Conservation (phyloP, 2,797 vertebrate genomes). For the Sebastes goodei region DNA sequence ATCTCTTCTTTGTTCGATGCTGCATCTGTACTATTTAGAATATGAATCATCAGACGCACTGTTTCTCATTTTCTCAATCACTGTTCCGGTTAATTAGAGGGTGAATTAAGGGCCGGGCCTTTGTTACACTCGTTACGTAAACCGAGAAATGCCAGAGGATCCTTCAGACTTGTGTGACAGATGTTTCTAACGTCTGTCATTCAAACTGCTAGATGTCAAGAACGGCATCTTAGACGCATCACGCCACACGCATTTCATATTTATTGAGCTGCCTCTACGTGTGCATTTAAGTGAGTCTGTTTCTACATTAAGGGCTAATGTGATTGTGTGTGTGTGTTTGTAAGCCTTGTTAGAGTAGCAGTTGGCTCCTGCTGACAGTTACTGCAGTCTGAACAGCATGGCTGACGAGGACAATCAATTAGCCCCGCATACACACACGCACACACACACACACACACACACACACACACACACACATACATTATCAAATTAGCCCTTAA, state of each 20-base stretch:
- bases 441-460: not conserved
- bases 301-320: slow-evolving; percentile 22
- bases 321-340: slow-evolving; percentile 19
- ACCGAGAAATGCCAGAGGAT: slow-evolving; percentile 16
- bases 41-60: not conserved
- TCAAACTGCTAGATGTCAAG: slow-evolving; percentile 45
- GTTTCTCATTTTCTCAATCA: not conserved
- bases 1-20: not conserved
- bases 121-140: slow-evolving; percentile 6
- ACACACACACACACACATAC: not conserved
- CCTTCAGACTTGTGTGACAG: slow-evolving; percentile 7
- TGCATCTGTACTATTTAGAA: not conserved
- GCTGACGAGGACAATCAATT: slow-evolving; percentile 79
- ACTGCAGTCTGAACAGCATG: slow-evolving; percentile 73
- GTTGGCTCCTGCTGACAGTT: slow-evolving; percentile 74
- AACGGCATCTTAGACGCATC: not conserved
- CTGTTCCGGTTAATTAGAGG: not conserved
- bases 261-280: not conserved
- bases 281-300: not conserved
- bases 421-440: slow-evolving; percentile 48
- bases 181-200: slow-evolving; percentile 29
- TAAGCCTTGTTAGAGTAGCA: slow-evolving; percentile 70
- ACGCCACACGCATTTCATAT: not conserved
- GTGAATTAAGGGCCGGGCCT: not conserved
- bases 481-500: not conserved